Evolutionary conservation across 2,888 invertebrate species (phyloP), one percentile per base, ranked within the genome.

Genomic region (Aleiodes testaceus): DNA sequence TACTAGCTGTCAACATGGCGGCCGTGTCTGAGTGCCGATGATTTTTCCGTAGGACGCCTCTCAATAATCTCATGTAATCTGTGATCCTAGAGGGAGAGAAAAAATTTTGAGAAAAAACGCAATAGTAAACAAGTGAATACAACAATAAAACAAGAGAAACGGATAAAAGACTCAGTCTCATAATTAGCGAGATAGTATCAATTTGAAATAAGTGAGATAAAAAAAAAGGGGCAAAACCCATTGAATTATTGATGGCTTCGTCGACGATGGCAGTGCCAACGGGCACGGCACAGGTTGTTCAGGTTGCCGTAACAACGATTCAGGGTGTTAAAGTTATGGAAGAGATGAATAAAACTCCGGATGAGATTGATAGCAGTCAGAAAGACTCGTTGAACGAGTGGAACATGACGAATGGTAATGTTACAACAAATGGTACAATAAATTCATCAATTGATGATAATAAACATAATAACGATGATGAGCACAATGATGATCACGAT

Each of bases 191-290:
- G 14, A 18, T 12, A 3, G 3, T 36, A 36, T 36, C 36, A 6
- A 55, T 9, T n/a, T 2, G 4, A 26, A 53, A 53, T 52, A 20
- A 26, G 14, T 30, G 18, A 1, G 5, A 26, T 16, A 36, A 30
- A 59, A 42, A 16, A 36, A 36, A 53, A 26, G 26, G 53, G 53
- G 26, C n/a, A 53, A 30, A 53, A 53, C 6, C 14, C 26, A 30
- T 11, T 18, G 59, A 16, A 59, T 14, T 50, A 59, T 47, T 50
- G 12, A 71, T 70, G 85, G 85, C 85, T 78, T 85, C 85, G 64
- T 83, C 85, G 61, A 84, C 85, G 72, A 80, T 85, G 70, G 80
- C 84, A 70, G 84, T 84, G 69, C 79, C 85, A n/a, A 78, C 84
- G 47, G 82, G 82, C 66, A 79, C 81, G 47, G 76, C 79, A 12